Evolutionary conservation across 2,113 vertebrate genomes (phyloP), one percentile per base, ranked within the genome.

Genomic region (Trematomus loennbergii): DNA sequence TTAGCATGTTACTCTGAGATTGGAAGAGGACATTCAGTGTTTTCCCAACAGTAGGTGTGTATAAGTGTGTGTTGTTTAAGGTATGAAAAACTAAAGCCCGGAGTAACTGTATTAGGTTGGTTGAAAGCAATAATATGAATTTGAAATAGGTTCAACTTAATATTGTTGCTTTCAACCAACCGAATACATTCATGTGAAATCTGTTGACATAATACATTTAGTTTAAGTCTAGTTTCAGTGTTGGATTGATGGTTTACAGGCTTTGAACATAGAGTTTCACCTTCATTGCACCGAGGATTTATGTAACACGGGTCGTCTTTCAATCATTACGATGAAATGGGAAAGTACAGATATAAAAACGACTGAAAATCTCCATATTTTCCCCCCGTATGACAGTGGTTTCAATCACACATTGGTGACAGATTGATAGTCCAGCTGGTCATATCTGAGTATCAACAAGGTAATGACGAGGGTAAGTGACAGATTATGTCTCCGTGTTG

Each of bases 401-500:
- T 93, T 94, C 89, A 87, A 87, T 94, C 88, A 93, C 70, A 63
- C 12, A 13, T 45, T 54, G 78, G 69, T 88, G 91, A 91, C 88
- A 90, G 90, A 93, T 79, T 78, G 90, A 90, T 88, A 48, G 81
- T 79, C 75, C 43, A 50, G 66, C 13, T 88, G 86, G 79, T 57
- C 18, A 49, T 91, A 91, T 91, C 84, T 79, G 91, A 90, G 88
- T 84, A 89, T 94, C 92, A 90, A 91, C 83, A 87, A 91, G 87
- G 83, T 89, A 88, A 93, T 90, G 93, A 92, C 93, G 89, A 67
- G 82, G 76, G 85, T 84, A 85, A 80, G 84, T 94, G 93, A 95
- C 89, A 87, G 86, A 95, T 93, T 84, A 90, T 73, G 84, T 87
- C 85, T 86, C 80, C 54, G 78, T 85, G 82, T 84, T 89, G 86